Conservation (phyloP, 2,888 invertebrate species). For the Caenorhabditis sulstoni region DNA sequence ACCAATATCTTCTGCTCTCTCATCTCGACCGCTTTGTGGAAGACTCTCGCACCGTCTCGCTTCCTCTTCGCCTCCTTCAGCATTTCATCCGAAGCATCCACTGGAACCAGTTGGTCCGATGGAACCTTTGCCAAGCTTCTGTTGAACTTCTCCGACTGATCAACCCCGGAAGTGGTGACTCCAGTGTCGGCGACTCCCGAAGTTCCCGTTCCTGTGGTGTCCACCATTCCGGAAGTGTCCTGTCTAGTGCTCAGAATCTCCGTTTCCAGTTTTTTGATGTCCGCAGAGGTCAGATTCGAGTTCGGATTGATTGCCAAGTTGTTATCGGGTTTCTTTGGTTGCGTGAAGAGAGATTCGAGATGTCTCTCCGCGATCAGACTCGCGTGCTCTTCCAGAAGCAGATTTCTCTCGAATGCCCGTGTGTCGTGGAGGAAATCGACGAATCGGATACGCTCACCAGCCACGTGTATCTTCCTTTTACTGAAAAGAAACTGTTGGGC, state of each 20-base stretch:
- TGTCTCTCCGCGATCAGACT: too few species aligned
- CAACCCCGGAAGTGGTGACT: not conserved
- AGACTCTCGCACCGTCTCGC: not conserved
- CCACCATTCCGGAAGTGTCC: too few species aligned
- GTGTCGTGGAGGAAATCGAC: slow-evolving; percentile 14
- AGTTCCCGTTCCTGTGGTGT: too few species aligned
- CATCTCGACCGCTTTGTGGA: not conserved
- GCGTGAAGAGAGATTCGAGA: too few species aligned
- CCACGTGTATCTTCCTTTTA: slow-evolving; percentile 14
- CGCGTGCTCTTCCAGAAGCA: too few species aligned
- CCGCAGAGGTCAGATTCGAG: too few species aligned
- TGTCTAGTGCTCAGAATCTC: too few species aligned
- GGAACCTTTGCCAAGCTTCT: not conserved
- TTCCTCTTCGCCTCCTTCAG: slow-evolving; percentile 1
- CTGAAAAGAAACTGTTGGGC: slow-evolving; percentile 10
- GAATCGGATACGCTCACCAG: slow-evolving; percentile 8
- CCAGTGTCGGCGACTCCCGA: too few species aligned
- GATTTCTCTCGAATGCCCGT: too few species aligned
- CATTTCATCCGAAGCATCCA: not conserved
- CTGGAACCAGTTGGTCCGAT: not conserved
- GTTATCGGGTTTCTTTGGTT: too few species aligned
- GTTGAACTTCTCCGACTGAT: not conserved
- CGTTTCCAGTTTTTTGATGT: too few species aligned
- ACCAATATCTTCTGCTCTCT: not conserved
- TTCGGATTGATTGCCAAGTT: too few species aligned